Evolutionary conservation across 2,888 invertebrate species (phyloP).

Genomic region (Netelia melanura): DNA sequence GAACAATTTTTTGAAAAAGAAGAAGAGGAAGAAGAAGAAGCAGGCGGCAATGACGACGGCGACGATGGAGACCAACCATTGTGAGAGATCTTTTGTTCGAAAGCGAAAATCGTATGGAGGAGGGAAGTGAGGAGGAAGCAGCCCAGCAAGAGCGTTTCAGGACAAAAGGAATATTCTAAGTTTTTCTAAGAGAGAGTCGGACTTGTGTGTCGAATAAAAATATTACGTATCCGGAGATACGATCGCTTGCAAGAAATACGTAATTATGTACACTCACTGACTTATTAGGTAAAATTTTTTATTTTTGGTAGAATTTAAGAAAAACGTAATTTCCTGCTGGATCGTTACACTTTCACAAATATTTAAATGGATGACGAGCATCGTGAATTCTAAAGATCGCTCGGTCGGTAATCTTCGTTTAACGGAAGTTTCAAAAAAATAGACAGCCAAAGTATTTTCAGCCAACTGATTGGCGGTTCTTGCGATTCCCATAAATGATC

Average conservation of each 20-base stretch:
- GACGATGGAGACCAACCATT: slow-evolving; percentile 36
- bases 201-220: neutral
- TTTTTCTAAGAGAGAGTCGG: slow-evolving; percentile 18
- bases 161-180: slow-evolving; percentile 45
- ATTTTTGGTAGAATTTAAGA: too few relatives aligned
- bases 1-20: slow-evolving; percentile 24
- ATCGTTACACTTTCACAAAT: too few relatives aligned
- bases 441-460: too few relatives aligned
- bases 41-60: slow-evolving; percentile 10
- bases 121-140: slow-evolving; percentile 2
- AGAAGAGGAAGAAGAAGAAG: slow-evolving; percentile 9
- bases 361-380: too few relatives aligned
- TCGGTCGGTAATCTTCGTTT: too few relatives aligned
- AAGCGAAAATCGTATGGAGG: slow-evolving; percentile 42
- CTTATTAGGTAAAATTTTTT: neutral
- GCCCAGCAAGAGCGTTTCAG: slow-evolving; percentile 9
- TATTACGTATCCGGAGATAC: neutral
- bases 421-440: too few relatives aligned
- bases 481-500: too few relatives aligned
- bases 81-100: slow-evolving; percentile 57
- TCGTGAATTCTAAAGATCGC: too few relatives aligned
- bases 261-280: neutral
- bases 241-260: neutral
- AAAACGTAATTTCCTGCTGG: too few relatives aligned
- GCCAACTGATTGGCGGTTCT: too few relatives aligned